phyloP scores from a whole-genome alignment of 2,797 vertebrate species.

The Oophaga sylvatica region DNA sequence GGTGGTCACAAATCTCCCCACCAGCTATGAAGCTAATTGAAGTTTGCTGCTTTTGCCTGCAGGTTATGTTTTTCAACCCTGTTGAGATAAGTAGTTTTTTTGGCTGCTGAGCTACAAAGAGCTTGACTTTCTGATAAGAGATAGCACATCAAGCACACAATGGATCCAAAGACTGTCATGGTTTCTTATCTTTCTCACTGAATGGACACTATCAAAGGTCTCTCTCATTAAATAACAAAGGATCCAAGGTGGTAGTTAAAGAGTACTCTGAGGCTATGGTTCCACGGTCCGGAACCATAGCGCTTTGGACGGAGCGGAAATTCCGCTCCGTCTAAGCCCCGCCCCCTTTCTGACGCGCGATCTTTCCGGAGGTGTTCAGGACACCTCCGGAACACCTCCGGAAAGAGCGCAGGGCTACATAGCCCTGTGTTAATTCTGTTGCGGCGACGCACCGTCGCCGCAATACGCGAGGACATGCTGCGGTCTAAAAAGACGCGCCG shows the following conservation, averaged over 20 bases:
- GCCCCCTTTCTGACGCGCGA: too few relatives aligned
- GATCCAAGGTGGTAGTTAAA: slow-evolving; percentile 37
- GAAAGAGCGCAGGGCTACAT: too few relatives aligned
- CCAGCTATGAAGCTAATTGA: slow-evolving; percentile 53
- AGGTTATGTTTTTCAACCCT: slow-evolving; percentile 53
- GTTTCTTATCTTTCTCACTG: slow-evolving; percentile 36
- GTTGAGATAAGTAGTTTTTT: slow-evolving; percentile 34
- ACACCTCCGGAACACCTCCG: too few relatives aligned
- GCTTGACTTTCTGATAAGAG: slow-evolving; percentile 53
- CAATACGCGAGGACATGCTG: too few relatives aligned
- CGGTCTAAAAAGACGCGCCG: too few relatives aligned
- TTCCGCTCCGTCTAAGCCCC: too few relatives aligned
- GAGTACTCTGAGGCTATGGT: slow-evolving; percentile 9
- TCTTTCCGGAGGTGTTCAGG: too few relatives aligned
- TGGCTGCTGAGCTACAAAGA: slow-evolving; percentile 47
- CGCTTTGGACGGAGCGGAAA: too few relatives aligned
- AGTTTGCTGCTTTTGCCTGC: slow-evolving; percentile 31
- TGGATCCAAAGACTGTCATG: slow-evolving; percentile 21
- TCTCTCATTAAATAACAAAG: slow-evolving; percentile 42
- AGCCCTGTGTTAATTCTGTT: too few relatives aligned
- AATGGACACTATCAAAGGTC: slow-evolving; percentile 34
- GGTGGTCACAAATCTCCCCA: slow-evolving; percentile 55
- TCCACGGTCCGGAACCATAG: too few relatives aligned
- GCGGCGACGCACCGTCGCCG: too few relatives aligned
- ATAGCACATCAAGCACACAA: slow-evolving; percentile 36